phyloP scores from a whole-genome alignment of 2,113 vertebrate genomes.

The Saguinus imperator region DNA sequence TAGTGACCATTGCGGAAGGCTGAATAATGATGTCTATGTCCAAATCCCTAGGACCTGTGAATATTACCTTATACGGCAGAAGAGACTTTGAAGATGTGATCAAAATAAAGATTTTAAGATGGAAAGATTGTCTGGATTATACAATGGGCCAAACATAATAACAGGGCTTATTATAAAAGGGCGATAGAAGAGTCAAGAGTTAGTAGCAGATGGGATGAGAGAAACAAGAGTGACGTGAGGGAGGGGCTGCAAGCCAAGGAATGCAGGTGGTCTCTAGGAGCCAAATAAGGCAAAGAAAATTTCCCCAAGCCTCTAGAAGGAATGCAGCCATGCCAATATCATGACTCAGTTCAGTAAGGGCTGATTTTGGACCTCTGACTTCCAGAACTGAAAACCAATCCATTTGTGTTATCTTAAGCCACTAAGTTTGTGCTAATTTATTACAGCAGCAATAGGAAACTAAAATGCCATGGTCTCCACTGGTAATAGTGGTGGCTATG shows the following conservation, averaged over 20 bases:
- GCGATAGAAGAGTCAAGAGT: not conserved
- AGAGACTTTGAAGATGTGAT: not conserved
- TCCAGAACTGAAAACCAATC: not conserved
- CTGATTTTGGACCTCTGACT: not conserved
- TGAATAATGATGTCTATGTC: not conserved
- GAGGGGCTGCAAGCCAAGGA: not conserved
- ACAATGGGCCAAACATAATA: not conserved
- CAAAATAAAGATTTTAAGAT: not conserved
- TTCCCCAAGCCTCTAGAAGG: not conserved
- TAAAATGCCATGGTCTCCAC: too few species aligned
- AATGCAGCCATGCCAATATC: not conserved
- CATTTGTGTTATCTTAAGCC: not conserved
- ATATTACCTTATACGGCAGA: not conserved
- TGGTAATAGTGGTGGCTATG: not conserved
- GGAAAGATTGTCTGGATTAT: not conserved
- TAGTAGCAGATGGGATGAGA: not conserved
- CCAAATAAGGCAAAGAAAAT: not conserved
- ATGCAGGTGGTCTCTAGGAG: not conserved
- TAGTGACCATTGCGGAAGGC: not conserved
- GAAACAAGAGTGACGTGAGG: not conserved
- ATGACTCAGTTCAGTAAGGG: not conserved
- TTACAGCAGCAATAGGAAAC: not conserved
- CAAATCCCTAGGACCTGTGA: not conserved
- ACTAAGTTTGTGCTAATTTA: not conserved
- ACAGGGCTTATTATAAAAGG: not conserved